phyloP scores from a whole-genome alignment of 1,140 invertebrate species.

The Drosophila subobscura region DNA sequence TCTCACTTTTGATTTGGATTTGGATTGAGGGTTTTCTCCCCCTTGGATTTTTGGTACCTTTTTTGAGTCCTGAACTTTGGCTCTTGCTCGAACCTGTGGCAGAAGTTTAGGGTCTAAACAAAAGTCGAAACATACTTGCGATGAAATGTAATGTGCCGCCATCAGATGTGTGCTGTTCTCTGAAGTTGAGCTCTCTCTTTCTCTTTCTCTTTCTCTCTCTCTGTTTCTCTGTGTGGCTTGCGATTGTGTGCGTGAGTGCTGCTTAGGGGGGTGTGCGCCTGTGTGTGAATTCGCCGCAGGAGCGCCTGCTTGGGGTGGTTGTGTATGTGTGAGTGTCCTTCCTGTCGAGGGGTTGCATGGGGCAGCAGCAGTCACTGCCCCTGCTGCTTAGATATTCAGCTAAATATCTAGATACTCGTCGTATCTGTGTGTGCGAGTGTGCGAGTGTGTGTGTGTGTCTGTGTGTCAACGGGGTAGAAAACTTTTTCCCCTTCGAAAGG shows the following conservation, averaged over 20 bases:
- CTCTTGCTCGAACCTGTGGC: conserved; percentile 32
- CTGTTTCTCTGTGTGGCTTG: conserved; percentile 9
- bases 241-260: conserved; percentile 23
- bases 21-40: conserved; percentile 19
- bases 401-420: conserved; percentile 46
- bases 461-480: conserved; percentile 28
- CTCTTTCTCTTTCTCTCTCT: conserved; percentile 36
- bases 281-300: conserved; percentile 70
- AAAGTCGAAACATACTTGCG: conserved; percentile 76
- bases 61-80: conserved; percentile 2
- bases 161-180: conserved; percentile 50
- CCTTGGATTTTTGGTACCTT: background rate
- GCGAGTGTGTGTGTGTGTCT: background rate
- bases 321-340: conserved; percentile 52
- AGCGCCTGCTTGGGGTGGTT: conserved; percentile 50
- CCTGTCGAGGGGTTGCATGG: conserved; percentile 75
- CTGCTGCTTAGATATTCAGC: conserved; percentile 79
- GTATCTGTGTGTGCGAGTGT: too few relatives aligned
- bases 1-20: conserved; percentile 19
- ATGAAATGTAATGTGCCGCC: conserved; percentile 39
- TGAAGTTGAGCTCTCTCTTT: conserved; percentile 41
- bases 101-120: conserved; percentile 52
- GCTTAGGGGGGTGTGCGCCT: conserved; percentile 8
- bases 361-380: conserved; percentile 55
- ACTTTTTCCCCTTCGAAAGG: conserved; percentile 30